Base-by-base conservation (phyloP, 2,113 vertebrate genomes). In the Hippocampus comes region DNA sequence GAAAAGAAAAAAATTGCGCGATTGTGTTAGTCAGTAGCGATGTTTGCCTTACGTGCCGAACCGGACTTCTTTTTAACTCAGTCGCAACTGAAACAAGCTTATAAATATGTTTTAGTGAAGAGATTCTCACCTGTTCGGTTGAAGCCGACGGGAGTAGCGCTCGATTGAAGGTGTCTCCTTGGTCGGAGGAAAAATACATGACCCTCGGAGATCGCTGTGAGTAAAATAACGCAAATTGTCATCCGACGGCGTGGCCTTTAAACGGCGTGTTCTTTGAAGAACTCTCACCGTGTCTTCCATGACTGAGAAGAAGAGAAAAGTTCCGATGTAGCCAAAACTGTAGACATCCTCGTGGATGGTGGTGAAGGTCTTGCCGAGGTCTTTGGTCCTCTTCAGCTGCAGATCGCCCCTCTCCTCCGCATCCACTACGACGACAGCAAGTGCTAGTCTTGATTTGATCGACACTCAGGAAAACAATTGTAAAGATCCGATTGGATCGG, bases 251-350 rank as follows among this genome's bases (percentile, higher is more conserved):
- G 9, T 59, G 5, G 1, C 15, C 21, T 8, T 1, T 17, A 46
- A 38, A 1, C 2, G 11, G 42, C 18, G 41, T 21, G 46, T 61
- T 7, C 4, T 17, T 46, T 25, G n/a, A 49, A 1, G 41, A 38
- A 11, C 1, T 72, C 77, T 86, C 43, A 94, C 93, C 76, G 77
- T 30, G 20, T 91, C 90, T 70, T 93, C 91, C 89, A 93, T 91
- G 73, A 93, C 90, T 0, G 93, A 94, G 68, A 92, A 92, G 82
- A 94, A 93, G 60, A 94, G 86, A 66, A 94, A 94, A 0, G 89
- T 85, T 42, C 93, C 92, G 0, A 93, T 92, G 82, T 92, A 93
- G 61, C 93, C 93, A 0, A 94, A 94, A 17, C 90, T 91, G 82
- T 79, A 93, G 84, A 93, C 84, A 76, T 92, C 91, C 56, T 90